Evolutionary conservation across 2,797 vertebrate genomes (phyloP).

Genomic region (Darevskia nairensis): DNA sequence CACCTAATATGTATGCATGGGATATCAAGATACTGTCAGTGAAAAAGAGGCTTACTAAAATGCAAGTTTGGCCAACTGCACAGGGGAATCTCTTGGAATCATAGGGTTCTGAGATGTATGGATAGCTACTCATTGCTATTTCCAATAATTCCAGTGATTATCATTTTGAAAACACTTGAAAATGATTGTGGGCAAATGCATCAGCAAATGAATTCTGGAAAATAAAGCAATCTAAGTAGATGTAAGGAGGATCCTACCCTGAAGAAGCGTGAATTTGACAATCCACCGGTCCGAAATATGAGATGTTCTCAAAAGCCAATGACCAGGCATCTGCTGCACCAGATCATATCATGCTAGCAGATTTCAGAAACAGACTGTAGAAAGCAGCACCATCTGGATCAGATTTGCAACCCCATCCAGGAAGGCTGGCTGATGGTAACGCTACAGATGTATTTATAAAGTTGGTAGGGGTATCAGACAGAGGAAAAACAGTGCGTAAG

Average conservation of each 20-base stretch:
- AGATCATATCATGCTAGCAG: slow-evolving; percentile 80
- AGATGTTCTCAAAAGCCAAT: slow-evolving; percentile 61
- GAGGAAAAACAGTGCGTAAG: slow-evolving; percentile 18
- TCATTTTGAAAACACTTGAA: slow-evolving; percentile 19
- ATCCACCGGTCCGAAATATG: slow-evolving; percentile 56
- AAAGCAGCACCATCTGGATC: slow-evolving; percentile 86
- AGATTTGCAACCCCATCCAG: slow-evolving; percentile 76
- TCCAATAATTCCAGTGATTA: slow-evolving; percentile 21
- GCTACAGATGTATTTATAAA: slow-evolving; percentile 57
- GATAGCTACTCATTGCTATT: slow-evolving; percentile 36
- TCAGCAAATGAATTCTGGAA: not conserved
- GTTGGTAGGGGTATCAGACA: slow-evolving; percentile 21
- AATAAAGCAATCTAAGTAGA: slow-evolving; percentile 26
- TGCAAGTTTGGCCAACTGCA: not conserved
- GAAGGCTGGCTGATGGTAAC: slow-evolving; percentile 64
- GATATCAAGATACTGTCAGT: not conserved
- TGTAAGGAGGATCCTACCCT: slow-evolving; percentile 39
- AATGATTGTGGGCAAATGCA: not conserved
- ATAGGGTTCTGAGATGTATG: not conserved
- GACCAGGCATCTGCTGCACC: slow-evolving; percentile 77
- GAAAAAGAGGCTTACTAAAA: not conserved
- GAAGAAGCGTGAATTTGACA: slow-evolving; percentile 38
- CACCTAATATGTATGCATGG: not conserved
- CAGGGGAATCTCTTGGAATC: slow-evolving; percentile 6
- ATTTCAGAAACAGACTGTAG: slow-evolving; percentile 79